These are phyloP conservation scores for Spermophilus dauricus DNA, from an alignment of 2,113 vertebrate genomes.

Conservation along the genomic window DNA sequence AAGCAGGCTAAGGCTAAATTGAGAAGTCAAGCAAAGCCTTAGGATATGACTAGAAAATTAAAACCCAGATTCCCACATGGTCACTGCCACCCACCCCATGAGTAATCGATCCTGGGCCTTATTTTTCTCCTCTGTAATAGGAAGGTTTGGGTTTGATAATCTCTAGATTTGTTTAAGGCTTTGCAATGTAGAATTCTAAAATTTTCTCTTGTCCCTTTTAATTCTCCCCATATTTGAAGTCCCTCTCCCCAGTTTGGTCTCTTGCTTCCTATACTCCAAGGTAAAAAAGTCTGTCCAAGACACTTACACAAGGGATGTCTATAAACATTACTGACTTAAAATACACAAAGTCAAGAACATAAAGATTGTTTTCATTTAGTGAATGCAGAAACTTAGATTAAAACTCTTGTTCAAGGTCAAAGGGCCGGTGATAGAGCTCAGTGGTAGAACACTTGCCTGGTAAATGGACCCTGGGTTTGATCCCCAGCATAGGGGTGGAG, in stretches of 20 bases:
- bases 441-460: too few species aligned
- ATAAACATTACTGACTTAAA: not conserved
- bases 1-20: not conserved
- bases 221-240: not conserved
- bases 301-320: not conserved
- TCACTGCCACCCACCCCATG: not conserved
- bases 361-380: not conserved
- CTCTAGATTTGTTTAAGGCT: not conserved
- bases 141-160: not conserved
- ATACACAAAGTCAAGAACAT: not conserved
- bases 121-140: not conserved
- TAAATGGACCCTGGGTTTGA: not conserved
- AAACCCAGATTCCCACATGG: not conserved
- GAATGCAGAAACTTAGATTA: conserved; percentile 8
- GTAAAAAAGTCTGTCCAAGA: not conserved
- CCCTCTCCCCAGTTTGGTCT: not conserved
- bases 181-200: not conserved
- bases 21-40: not conserved
- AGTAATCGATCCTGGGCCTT: not conserved
- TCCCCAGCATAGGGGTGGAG: not conserved
- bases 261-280: not conserved
- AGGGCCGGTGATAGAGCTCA: not conserved
- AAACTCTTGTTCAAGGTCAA: not conserved
- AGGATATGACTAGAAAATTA: not conserved
- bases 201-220: not conserved